A percentile compares a stretch with the other conserved stretches of the same genome.
Conservation (phyloP, 2,113 vertebrate genomes). For the Megaleporinus macrocephalus region DNA sequence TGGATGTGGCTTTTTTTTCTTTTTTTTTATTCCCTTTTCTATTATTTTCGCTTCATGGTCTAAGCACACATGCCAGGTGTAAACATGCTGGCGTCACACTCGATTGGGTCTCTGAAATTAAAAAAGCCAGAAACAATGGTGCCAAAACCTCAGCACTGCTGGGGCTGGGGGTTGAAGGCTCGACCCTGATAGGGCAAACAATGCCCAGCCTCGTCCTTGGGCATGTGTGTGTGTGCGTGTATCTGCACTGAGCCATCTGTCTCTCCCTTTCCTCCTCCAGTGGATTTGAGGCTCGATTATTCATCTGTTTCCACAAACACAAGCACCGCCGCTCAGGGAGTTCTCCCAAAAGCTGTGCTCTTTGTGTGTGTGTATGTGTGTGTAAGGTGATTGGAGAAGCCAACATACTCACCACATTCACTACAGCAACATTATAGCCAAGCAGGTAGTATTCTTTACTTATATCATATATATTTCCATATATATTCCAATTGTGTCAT, state of each 20-base stretch:
- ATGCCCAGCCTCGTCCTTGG: constrained; percentile 88
- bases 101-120: constrained; percentile 82
- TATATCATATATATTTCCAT: no score
- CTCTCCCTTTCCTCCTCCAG: constrained; percentile 81
- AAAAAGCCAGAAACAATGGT: constrained; percentile 81
- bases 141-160: constrained; percentile 77
- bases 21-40: constrained; percentile 64
- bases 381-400: not conserved
- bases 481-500: no score
- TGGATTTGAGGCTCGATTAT: constrained; percentile 83
- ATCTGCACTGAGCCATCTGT: constrained; percentile 98
- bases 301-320: constrained; percentile 83
- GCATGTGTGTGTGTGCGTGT: constrained; percentile 82
- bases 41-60: constrained; percentile 63
- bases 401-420: not conserved
- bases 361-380: not conserved
- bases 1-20: constrained; percentile 64
- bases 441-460: no score
- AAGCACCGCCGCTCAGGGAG: constrained; percentile 59
- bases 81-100: constrained; percentile 83
- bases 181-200: constrained; percentile 86
- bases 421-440: not conserved
- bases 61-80: constrained; percentile 76
- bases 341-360: constrained; percentile 66
- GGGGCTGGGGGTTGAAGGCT: constrained; percentile 90